Evolutionary conservation across 2,113 vertebrate species (phyloP), one percentile per base, ranked within the genome.

Genomic region (Ciconia boyciana): DNA sequence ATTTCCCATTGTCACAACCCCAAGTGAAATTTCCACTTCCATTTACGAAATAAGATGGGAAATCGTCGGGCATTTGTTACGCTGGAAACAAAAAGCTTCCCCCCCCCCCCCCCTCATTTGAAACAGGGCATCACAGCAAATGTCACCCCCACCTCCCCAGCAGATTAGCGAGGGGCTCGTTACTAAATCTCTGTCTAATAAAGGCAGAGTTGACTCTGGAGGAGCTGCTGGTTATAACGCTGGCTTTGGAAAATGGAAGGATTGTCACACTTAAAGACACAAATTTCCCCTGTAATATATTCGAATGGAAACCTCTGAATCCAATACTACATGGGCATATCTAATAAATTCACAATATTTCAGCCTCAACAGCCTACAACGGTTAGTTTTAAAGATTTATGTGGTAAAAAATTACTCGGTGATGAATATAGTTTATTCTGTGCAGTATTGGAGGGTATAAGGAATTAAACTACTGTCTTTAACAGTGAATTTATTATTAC

Each of bases 401-500:
- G 98, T 97, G 97, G 92, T 97, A 96, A 97, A 98, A 98, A 98
- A 98, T 98, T 97, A 97, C 97, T 97, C 88, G 51, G 95, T 98
- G 97, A 98, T 95, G 98, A 98, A 97, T 96, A 97, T 94, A 96
- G 96, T 98, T 98, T 97, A 97, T 98, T 98, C 98, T 98, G 95
- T 77, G 96, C 97, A 90, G 95, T 98, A 98, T 96, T 97, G 98
- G 97, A 98, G 96, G 31, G 93, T 96, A 95, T 97, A 97, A 94
- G 97, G 97, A 98, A 98, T 98, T 98, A 98, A 98, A 98, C 96
- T 96, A 97, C 98, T 97, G 41, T 97, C 98, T 98, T 98, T 98
- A 98, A 94, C 97, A 85, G 87, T 97, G 97, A 98, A 98, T 98
- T 98, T 98, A 98, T 98, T 98, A 98, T 98, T 98, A 98, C 97